These are phyloP conservation scores for Laticauda laticaudata DNA, from an alignment of 2,113 vertebrate genomes.

Conservation along the genomic window DNA sequence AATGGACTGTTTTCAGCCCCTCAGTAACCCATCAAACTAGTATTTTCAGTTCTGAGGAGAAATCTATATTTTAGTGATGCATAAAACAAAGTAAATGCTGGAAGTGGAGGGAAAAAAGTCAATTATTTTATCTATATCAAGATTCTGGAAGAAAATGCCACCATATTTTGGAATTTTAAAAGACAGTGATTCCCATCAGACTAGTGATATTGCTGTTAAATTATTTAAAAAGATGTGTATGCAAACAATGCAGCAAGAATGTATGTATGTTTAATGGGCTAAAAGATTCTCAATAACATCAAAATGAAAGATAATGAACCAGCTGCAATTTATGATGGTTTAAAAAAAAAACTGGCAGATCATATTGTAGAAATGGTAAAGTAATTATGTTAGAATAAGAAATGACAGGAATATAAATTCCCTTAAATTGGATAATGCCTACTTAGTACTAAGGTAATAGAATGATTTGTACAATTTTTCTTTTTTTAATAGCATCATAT, in stretches of 20 bases:
- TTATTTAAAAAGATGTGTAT: neutral
- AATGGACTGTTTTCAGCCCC: neutral
- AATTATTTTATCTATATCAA: neutral
- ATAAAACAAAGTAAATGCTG: neutral
- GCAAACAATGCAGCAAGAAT: neutral
- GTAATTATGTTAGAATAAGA: neutral
- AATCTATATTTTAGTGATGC: neutral
- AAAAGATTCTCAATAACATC: neutral
- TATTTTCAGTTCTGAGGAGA: neutral
- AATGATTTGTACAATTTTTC: neutral
- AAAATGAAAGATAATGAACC: slow-evolving; percentile 6
- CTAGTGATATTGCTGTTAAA: neutral
- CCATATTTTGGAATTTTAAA: neutral
- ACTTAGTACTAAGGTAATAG: neutral
- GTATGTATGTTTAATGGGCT: neutral
- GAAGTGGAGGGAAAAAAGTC: neutral
- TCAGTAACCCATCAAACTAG: neutral
- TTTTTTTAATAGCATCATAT: neutral
- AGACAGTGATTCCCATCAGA: neutral
- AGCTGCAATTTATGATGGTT: neutral
- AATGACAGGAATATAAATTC: neutral
- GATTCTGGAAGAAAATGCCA: neutral
- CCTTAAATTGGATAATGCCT: neutral
- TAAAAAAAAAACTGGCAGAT: slow-evolving; percentile 5
- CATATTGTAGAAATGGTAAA: neutral